Evolutionary conservation across 1,140 invertebrate genomes (phyloP).

Genomic region (Aphelinus atriplicis): DNA sequence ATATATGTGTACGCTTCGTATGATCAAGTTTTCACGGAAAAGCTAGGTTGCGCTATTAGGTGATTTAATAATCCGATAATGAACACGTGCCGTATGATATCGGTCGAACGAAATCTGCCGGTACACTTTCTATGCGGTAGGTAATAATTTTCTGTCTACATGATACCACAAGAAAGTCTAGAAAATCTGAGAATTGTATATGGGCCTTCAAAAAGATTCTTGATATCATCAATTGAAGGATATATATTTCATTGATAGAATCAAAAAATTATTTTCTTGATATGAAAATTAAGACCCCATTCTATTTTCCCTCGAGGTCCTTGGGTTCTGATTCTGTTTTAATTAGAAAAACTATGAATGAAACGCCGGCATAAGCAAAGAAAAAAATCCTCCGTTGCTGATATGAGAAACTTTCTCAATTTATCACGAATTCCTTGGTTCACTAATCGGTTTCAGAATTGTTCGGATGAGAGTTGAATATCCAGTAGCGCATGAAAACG

Average conservation of each 20-base stretch:
- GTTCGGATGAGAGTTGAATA: too few relatives aligned
- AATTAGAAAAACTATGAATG: slow-evolving; percentile 17
- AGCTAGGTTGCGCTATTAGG: not conserved
- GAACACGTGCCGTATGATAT: slow-evolving; percentile 7
- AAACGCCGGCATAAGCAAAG: not conserved
- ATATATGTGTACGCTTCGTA: not conserved
- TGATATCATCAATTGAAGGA: too few relatives aligned
- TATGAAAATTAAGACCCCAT: slow-evolving; percentile 16
- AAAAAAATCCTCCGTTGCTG: not conserved
- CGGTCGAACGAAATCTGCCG: not conserved
- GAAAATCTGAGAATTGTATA: too few relatives aligned
- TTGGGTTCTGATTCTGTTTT: slow-evolving; percentile 19
- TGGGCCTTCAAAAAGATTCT: too few relatives aligned
- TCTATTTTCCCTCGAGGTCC: slow-evolving; percentile 7
- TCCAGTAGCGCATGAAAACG: too few relatives aligned
- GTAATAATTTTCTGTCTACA: slow-evolving; percentile 15
- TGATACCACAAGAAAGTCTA: too few relatives aligned
- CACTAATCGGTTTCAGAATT: slow-evolving; percentile 31
- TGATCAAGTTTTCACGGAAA: not conserved
- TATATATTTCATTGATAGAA: too few relatives aligned
- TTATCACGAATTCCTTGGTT: slow-evolving; percentile 38
- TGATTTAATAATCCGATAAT: slow-evolving; percentile 26
- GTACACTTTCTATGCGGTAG: not conserved
- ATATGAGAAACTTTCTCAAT: slow-evolving; percentile 44
- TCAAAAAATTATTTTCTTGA: too few relatives aligned